phyloP scores from a whole-genome alignment of 2,113 vertebrate genomes.

The Tupaia chinensis region DNA sequence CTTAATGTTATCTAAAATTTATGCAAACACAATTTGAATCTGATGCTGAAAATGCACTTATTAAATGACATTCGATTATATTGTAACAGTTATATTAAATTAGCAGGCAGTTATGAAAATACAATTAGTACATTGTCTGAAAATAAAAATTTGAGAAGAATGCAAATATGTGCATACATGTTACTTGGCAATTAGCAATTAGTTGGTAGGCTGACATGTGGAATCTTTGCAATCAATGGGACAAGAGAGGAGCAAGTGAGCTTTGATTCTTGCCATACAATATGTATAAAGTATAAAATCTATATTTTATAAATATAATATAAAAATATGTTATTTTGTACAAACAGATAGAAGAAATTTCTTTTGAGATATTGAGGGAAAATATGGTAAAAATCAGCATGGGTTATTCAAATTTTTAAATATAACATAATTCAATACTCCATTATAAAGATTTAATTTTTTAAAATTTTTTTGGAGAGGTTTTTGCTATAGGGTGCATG shows the following conservation, averaged over 20 bases:
- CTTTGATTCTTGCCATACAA: no score
- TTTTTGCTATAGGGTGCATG: no score
- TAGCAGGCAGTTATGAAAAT: constrained; percentile 61
- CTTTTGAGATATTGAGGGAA: constrained; percentile 43
- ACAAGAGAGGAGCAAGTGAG: background rate
- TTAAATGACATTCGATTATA: constrained; percentile 75
- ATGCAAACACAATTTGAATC: constrained; percentile 72
- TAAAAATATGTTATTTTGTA: background rate
- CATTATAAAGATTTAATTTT: background rate
- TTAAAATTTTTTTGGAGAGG: no score
- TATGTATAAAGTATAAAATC: no score
- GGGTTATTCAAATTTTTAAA: background rate
- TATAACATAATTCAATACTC: background rate
- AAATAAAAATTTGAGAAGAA: constrained; percentile 63
- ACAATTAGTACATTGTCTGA: constrained; percentile 66
- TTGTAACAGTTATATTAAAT: constrained; percentile 68
- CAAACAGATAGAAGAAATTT: background rate
- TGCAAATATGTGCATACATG: constrained; percentile 1
- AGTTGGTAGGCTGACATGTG: background rate
- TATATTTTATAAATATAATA: no score
- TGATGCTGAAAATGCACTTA: constrained; percentile 68
- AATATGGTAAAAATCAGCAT: background rate
- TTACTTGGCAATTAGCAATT: constrained; percentile 45
- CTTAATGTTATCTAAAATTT: constrained; percentile 65
- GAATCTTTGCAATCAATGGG: constrained; percentile 31